Evolutionary conservation across 2,797 vertebrate species (phyloP).

Genomic region (Sparidentex hasta): DNA sequence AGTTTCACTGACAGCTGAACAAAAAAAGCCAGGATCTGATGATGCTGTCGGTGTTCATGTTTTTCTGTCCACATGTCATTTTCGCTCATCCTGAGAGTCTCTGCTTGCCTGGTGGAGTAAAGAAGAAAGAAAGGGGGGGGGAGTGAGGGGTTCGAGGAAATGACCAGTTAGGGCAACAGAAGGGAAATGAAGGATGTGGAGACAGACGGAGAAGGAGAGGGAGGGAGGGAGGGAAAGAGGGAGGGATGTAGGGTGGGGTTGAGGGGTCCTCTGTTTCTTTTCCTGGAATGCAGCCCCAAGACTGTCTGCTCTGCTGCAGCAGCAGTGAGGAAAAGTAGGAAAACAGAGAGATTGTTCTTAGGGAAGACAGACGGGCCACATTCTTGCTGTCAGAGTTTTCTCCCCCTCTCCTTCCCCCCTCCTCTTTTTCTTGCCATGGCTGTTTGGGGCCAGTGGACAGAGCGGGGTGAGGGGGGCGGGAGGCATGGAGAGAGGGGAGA

Average conservation of each 20-base stretch:
- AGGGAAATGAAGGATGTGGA: slow-evolving; percentile 80
- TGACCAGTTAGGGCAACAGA: slow-evolving; percentile 72
- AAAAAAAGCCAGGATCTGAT: not conserved
- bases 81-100: slow-evolving; percentile 49
- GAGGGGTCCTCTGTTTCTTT: slow-evolving; percentile 76
- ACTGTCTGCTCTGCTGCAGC: slow-evolving; percentile 65
- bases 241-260: slow-evolving; percentile 55
- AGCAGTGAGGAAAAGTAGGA: slow-evolving; percentile 68
- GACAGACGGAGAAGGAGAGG: slow-evolving; percentile 57
- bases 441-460: slow-evolving; percentile 63
- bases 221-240: slow-evolving; percentile 52
- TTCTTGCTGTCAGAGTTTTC: slow-evolving; percentile 75
- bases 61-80: slow-evolving; percentile 34
- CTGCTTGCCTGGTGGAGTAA: slow-evolving; percentile 39
- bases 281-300: slow-evolving; percentile 81
- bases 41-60: slow-evolving; percentile 8
- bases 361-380: slow-evolving; percentile 79
- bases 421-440: slow-evolving; percentile 17
- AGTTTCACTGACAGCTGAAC: not conserved
- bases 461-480: not conserved
- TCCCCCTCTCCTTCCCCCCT: not conserved
- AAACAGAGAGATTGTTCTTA: slow-evolving; percentile 80
- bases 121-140: slow-evolving; percentile 49
- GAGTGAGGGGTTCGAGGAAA: slow-evolving; percentile 63
- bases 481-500: slow-evolving; percentile 36